Evolutionary conservation across 2,888 invertebrate species (phyloP), one percentile per base, ranked within the genome.

Genomic region (Onthophagus sagittarius): DNA sequence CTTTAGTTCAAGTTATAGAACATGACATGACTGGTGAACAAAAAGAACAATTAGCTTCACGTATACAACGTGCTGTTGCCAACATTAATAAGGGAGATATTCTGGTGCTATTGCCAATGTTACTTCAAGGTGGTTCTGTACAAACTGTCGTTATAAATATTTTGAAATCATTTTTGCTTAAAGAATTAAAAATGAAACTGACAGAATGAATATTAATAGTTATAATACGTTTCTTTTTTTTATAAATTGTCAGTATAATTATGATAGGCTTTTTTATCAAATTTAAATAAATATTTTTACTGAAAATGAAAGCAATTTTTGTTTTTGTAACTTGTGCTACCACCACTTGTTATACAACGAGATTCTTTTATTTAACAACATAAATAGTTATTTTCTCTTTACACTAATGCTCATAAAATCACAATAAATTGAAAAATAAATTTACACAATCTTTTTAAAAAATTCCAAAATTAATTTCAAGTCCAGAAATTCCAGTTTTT

Each of bases 1-100:
- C 85, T 4, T 82, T 84, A 3, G 79, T 79, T n/a, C 77, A 80
- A 63, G 77, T 84, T 15, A 80, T 84, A 64, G 76, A 77, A 70
- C 76, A 81, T 75, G 82, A 82, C 67, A 82, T 83, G 82, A 80
- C 80, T 13, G 77, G 79, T 7, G 73, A 73, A 23, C 84, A 85
- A 77, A 76, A 79, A 75, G 69, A 73, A 14, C 79, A 76, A 71
- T 75, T 85, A 32, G 77, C 78, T 0, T 73, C 74, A 15, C 75
- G 79, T 13, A 74, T 83, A 5, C 71, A 74, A 69, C 73, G 64
- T 62, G 79, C 78, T 14, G 23, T 83, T 6, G 33, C 75, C 65
- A 77, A 79, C 69, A 70, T 84, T 14, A 76, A 78, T 72, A 72
- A 78, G 0, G 79, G 81, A 76, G 83, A 84, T 67, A 9, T 71